Conservation (phyloP, 1,140 invertebrate genomes). For the Contarinia nasturtii region DNA sequence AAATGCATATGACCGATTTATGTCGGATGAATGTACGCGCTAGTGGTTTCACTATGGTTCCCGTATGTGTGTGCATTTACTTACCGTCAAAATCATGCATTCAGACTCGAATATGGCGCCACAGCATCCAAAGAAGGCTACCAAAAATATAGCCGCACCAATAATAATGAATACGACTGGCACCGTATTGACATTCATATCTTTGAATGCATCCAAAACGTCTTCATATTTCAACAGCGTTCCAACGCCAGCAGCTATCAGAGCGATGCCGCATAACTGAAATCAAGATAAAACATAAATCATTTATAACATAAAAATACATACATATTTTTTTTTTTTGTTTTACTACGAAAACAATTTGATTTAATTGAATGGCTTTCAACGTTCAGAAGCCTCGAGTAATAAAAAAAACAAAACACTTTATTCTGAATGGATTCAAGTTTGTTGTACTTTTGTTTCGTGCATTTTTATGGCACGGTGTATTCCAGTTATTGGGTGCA, state of each 20-base stretch:
- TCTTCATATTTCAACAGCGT: conserved; percentile 29
- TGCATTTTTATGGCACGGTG: too few species aligned
- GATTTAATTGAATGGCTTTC: too few species aligned
- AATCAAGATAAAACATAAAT: conserved; percentile 12
- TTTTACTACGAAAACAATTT: conserved; percentile 2
- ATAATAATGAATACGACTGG: conserved; percentile 48
- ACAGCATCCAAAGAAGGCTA: conserved; percentile 72
- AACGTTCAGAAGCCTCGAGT: too few species aligned
- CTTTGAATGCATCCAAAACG: conserved; percentile 27
- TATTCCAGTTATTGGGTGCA: too few species aligned
- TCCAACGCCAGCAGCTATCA: conserved; percentile 36
- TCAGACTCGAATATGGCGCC: conserved; percentile 64
- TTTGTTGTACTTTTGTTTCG: too few species aligned
- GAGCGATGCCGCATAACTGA: conserved; percentile 39
- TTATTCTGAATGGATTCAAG: too few species aligned
- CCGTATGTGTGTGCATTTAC: conserved; percentile 10
- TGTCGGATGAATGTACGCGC: too few species aligned
- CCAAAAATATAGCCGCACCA: conserved; percentile 51
- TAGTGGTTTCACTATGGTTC: neutral
- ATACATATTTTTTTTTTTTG: conserved; percentile 6
- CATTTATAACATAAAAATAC: too few species aligned
- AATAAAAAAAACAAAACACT: too few species aligned
- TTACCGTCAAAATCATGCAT: conserved; percentile 64
- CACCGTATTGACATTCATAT: conserved; percentile 27
- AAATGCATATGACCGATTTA: too few species aligned